Percentiles rank a stretch among this genome's conserved stretches.
These are phyloP conservation scores for Chymomyza procnemis DNA, from an alignment of 2,888 invertebrate genomes.

Conservation along the genomic window DNA sequence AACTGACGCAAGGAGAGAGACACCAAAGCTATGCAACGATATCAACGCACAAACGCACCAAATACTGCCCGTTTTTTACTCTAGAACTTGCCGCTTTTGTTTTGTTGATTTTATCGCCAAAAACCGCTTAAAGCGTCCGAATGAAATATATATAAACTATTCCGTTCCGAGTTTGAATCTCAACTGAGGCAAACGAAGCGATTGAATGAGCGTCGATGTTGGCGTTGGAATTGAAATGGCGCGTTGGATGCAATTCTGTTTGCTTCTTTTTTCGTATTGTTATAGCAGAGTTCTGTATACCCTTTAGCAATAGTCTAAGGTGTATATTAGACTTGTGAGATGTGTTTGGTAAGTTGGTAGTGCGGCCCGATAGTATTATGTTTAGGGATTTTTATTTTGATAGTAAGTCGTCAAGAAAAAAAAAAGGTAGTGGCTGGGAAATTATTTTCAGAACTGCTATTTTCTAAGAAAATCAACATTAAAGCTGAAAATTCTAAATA, in stretches of 20 bases:
- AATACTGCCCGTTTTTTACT: no score
- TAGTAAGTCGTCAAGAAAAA: no score
- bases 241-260: constrained; percentile 29
- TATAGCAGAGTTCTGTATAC: background rate
- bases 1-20: background rate
- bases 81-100: background rate
- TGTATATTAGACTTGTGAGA: constrained; percentile 37
- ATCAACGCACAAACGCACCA: background rate
- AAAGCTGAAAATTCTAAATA: no score
- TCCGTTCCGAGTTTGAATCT: constrained; percentile 54
- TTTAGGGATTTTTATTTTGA: no score
- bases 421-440: no score
- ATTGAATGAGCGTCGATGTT: constrained; percentile 19
- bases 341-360: constrained; percentile 65
- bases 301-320: no score
- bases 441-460: no score
- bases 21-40: background rate
- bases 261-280: constrained; percentile 34
- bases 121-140: background rate
- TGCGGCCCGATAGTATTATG: no score
- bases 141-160: constrained; percentile 33
- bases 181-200: constrained; percentile 37
- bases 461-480: no score
- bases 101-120: background rate
- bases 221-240: constrained; percentile 11